These are phyloP conservation scores for Rutpela maculata DNA, from an alignment of 2,888 invertebrate genomes.

Conservation along the genomic window DNA sequence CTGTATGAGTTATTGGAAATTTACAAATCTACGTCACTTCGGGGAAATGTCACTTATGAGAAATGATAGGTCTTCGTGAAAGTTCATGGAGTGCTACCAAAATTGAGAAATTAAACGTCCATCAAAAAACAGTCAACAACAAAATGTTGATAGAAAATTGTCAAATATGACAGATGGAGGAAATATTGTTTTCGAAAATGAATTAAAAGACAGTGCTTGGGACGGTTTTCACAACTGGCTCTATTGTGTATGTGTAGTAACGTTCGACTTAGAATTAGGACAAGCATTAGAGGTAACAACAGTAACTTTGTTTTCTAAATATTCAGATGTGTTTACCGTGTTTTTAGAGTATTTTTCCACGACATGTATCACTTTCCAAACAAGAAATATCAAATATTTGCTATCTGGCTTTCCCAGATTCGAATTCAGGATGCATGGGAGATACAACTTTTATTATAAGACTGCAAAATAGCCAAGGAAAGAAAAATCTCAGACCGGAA, in stretches of 20 bases:
- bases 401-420: slow-evolving; percentile 99
- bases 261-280: slow-evolving; percentile 98
- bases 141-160: slow-evolving; percentile 45
- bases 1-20: too few relatives aligned
- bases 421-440: slow-evolving; percentile 99
- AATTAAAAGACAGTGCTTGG: slow-evolving; percentile 75
- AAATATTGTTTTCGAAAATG: slow-evolving; percentile 54
- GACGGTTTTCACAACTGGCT: slow-evolving; percentile 93
- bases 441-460: slow-evolving; percentile 98
- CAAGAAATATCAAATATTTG: slow-evolving; percentile 95
- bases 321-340: slow-evolving; percentile 40
- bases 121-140: slow-evolving; percentile 11
- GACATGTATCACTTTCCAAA: slow-evolving; percentile 85
- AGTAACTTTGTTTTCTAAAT: background rate
- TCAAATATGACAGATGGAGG: slow-evolving; percentile 62
- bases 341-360: slow-evolving; percentile 87
- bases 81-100: background rate
- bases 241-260: slow-evolving; percentile 98
- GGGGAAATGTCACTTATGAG: background rate
- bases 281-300: slow-evolving; percentile 93
- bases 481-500: slow-evolving; percentile 75
- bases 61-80: background rate
- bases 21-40: background rate
- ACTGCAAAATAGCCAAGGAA: slow-evolving; percentile 82
- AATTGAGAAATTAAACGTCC: background rate